These are phyloP conservation scores for Drosophila mercatorum DNA, from an alignment of 2,888 invertebrate genomes.

Conservation along the genomic window DNA sequence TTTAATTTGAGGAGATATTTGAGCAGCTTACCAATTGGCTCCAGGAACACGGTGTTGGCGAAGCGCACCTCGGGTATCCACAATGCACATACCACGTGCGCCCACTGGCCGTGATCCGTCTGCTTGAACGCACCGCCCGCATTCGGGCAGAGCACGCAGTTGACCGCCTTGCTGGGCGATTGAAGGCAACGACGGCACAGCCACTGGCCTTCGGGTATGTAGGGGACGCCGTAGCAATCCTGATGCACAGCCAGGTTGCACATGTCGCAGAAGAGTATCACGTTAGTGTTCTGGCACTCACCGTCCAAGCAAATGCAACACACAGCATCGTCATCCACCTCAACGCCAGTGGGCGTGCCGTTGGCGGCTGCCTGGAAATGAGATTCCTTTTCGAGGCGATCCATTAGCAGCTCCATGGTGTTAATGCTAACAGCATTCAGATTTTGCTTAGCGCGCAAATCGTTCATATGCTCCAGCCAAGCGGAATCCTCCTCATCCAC, in stretches of 20 bases:
- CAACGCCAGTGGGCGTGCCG: slow-evolving; percentile 89
- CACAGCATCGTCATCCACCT: slow-evolving; percentile 98
- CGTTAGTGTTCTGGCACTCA: slow-evolving; percentile 99
- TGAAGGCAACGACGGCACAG: slow-evolving; percentile 97
- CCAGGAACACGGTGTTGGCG: slow-evolving; percentile 98
- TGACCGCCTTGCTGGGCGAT: slow-evolving; percentile 97
- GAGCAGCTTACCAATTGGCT: slow-evolving; percentile 91
- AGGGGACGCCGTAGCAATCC: slow-evolving; percentile 98
- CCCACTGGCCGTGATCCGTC: slow-evolving; percentile 97
- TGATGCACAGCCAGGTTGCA: slow-evolving; percentile 99
- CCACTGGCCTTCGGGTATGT: slow-evolving; percentile 99
- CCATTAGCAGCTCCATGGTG: slow-evolving; percentile 97
- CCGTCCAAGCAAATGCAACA: slow-evolving; percentile 99
- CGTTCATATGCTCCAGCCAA: slow-evolving; percentile 96
- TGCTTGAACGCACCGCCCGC: slow-evolving; percentile 99
- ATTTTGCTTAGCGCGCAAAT: slow-evolving; percentile 90
- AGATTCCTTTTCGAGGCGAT: slow-evolving; percentile 98
- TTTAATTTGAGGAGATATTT: neutral
- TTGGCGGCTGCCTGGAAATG: slow-evolving; percentile 93
- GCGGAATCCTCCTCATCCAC: slow-evolving; percentile 99
- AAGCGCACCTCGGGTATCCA: slow-evolving; percentile 99
- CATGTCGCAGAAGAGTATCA: slow-evolving; percentile 99
- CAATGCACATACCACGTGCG: slow-evolving; percentile 98
- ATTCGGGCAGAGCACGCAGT: slow-evolving; percentile 99
- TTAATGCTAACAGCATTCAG: slow-evolving; percentile 93